phyloP scores from a whole-genome alignment of 2,888 invertebrate genomes.

The Mesochorus sp. region DNA sequence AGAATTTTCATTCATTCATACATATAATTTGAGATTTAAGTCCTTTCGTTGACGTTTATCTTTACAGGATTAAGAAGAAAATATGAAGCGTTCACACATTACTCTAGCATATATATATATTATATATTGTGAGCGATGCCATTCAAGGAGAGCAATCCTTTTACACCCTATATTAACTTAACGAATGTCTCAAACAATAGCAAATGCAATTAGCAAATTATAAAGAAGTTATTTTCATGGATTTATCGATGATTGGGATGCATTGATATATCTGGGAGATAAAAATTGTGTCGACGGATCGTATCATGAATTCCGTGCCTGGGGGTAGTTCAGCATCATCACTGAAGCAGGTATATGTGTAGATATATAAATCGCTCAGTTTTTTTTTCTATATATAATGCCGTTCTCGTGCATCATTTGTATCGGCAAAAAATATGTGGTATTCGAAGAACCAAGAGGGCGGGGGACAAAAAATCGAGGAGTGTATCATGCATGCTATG shows the following conservation, averaged over 20 bases:
- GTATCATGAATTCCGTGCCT: neutral
- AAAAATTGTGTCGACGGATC: constrained; percentile 4
- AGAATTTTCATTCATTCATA: neutral
- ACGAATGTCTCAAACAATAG: neutral
- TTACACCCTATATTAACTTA: too few relatives aligned
- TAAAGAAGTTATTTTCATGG: neutral
- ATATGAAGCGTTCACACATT: too few relatives aligned
- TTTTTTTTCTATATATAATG: constrained; percentile 8
- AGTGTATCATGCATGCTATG: constrained; percentile 53
- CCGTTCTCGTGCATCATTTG: constrained; percentile 70
- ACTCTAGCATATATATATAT: neutral
- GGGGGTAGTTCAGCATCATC: constrained; percentile 19
- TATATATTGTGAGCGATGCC: neutral
- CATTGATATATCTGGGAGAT: neutral
- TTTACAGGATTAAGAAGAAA: neutral
- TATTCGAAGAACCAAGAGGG: constrained; percentile 65
- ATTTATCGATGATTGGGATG: neutral
- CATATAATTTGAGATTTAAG: neutral
- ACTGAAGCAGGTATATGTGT: constrained; percentile 45
- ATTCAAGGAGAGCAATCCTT: too few relatives aligned
- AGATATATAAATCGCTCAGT: constrained; percentile 1
- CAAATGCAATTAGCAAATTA: neutral
- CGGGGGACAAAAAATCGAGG: constrained; percentile 65
- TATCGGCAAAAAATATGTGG: constrained; percentile 74
- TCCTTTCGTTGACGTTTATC: neutral